A percentile compares a stretch with the other conserved stretches of the same genome.
phyloP scores from a whole-genome alignment of 2,797 vertebrate species.

The Psittacula derbiana region DNA sequence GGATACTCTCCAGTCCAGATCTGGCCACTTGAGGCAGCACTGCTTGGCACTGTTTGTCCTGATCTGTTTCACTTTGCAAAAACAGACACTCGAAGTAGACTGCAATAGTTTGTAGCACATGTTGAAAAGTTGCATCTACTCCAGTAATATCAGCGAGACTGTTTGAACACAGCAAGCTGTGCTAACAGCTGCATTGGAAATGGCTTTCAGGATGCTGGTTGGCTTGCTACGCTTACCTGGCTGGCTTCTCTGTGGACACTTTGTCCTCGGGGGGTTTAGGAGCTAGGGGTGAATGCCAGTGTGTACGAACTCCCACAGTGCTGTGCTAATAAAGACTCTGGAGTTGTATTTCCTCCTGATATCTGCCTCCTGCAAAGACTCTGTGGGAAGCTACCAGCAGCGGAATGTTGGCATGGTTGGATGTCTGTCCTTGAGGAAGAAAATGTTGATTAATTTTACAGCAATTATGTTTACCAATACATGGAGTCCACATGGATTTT shows the following conservation, averaged over 20 bases:
- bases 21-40: background rate
- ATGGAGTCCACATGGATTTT: background rate
- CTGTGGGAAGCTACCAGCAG: background rate
- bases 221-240: rapidly evolving
- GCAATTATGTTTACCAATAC: background rate
- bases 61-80: background rate
- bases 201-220: background rate
- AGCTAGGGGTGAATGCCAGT: background rate
- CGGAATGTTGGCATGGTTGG: background rate
- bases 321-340: background rate
- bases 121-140: background rate
- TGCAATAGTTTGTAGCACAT: background rate
- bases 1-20: background rate
- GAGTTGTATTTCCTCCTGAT: background rate
- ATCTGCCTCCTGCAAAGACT: background rate
- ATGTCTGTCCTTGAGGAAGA: background rate
- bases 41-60: background rate
- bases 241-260: background rate
- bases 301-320: rapidly evolving
- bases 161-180: background rate
- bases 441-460: background rate
- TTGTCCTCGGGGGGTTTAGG: background rate
- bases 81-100: background rate
- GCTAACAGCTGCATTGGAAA: background rate
- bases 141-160: background rate